phyloP scores from a whole-genome alignment of 2,113 vertebrate genomes.

The Platanista minor region DNA sequence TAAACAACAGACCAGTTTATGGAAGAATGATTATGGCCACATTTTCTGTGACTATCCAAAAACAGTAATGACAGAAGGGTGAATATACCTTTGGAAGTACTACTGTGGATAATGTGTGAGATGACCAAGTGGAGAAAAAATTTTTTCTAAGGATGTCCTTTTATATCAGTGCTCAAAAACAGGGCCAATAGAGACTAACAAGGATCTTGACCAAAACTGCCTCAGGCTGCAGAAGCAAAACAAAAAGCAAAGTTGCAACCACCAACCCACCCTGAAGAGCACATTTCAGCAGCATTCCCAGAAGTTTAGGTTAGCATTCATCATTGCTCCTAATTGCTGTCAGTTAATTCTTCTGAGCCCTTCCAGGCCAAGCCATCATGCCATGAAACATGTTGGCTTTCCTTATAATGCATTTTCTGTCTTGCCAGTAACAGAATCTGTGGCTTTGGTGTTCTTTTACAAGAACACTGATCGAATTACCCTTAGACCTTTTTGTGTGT shows the following conservation, averaged over 20 bases:
- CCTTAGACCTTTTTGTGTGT: conserved; percentile 17
- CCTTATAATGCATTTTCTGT: conserved; percentile 42
- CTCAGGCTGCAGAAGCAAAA: neutral
- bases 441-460: conserved; percentile 54
- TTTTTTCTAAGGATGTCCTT: neutral
- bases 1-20: neutral
- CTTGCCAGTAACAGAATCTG: conserved; percentile 56
- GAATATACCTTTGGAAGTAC: neutral
- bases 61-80: neutral
- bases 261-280: neutral
- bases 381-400: conserved; percentile 30
- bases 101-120: neutral
- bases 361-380: neutral
- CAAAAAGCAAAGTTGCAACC: neutral
- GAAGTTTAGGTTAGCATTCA: conserved; percentile 10
- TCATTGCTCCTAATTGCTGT: conserved; percentile 37
- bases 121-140: neutral
- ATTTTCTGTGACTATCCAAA: neutral
- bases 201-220: neutral
- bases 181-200: neutral
- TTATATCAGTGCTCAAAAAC: neutral
- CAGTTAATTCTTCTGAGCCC: neutral
- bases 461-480: conserved; percentile 58
- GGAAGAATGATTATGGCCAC: neutral
- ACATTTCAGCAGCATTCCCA: neutral